A percentile compares a stretch with the other conserved stretches of the same genome.
Conservation (phyloP, 1,140 invertebrate species). For the Papilio glaucus region DNA sequence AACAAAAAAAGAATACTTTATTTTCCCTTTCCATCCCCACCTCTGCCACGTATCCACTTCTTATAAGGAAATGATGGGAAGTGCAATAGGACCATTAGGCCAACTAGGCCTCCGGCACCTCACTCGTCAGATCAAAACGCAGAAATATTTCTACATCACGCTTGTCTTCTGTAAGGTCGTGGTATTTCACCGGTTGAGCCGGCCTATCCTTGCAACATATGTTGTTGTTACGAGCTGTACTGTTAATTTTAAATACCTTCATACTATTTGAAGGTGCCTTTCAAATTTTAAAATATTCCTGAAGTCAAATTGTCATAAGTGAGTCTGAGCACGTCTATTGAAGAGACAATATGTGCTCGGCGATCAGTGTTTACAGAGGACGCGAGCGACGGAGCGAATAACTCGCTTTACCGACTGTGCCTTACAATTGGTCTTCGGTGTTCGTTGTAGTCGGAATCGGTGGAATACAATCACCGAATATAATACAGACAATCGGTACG, state of each 20-base stretch:
- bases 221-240: too few species aligned
- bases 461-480: conserved; percentile 17
- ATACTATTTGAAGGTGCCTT: background rate
- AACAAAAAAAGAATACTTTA: too few species aligned
- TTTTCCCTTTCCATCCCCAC: too few species aligned
- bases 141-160: too few species aligned
- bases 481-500: background rate
- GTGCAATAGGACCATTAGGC: too few species aligned
- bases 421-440: conserved; percentile 5
- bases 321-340: conserved; percentile 24
- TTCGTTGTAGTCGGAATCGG: background rate
- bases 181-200: too few species aligned
- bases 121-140: too few species aligned
- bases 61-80: too few species aligned
- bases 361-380: conserved; percentile 26
- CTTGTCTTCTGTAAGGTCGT: too few species aligned
- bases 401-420: conserved; percentile 19
- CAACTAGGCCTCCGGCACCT: too few species aligned
- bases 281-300: background rate
- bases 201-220: too few species aligned
- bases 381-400: conserved; percentile 21
- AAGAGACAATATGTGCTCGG: conserved; percentile 28
- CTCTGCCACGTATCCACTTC: too few species aligned
- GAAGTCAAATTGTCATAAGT: conserved; percentile 12
- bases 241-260: background rate